Evolutionary conservation across 2,113 vertebrate species (phyloP).

Genomic region (Fulica atra): DNA sequence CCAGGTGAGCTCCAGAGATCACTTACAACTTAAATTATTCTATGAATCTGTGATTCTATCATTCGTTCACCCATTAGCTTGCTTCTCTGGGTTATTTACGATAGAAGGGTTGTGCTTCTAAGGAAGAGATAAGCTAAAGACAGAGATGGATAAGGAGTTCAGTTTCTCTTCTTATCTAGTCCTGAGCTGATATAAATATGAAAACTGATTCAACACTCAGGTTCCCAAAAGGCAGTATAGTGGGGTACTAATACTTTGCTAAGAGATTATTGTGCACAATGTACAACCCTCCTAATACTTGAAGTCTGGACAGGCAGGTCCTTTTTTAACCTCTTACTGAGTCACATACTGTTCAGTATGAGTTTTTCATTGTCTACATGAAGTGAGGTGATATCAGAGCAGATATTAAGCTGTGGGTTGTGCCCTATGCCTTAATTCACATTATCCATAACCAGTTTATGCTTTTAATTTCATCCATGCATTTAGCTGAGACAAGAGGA

Average conservation of each 20-base stretch:
- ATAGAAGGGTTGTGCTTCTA: neutral
- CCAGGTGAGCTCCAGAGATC: neutral
- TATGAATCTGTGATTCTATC: neutral
- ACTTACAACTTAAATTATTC: neutral
- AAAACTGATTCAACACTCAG: neutral
- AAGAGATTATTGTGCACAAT: neutral
- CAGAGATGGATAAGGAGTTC: neutral
- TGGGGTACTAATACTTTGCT: neutral
- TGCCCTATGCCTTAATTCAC: neutral
- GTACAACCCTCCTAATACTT: neutral
- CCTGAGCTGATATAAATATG: neutral
- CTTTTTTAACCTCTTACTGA: neutral
- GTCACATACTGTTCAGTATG: neutral
- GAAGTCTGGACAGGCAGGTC: neutral
- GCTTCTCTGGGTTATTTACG: neutral
- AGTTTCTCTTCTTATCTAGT: neutral
- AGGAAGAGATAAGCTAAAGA: neutral
- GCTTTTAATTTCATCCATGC: neutral
- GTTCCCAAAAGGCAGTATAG: neutral
- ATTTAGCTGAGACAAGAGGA: neutral
- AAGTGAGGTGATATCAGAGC: neutral
- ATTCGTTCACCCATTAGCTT: neutral
- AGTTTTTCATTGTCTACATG: neutral
- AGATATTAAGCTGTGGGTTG: neutral
- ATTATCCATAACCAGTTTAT: neutral